Evolutionary conservation across 2,113 vertebrate genomes (phyloP).

Genomic region (Psephotus haematonotus): DNA sequence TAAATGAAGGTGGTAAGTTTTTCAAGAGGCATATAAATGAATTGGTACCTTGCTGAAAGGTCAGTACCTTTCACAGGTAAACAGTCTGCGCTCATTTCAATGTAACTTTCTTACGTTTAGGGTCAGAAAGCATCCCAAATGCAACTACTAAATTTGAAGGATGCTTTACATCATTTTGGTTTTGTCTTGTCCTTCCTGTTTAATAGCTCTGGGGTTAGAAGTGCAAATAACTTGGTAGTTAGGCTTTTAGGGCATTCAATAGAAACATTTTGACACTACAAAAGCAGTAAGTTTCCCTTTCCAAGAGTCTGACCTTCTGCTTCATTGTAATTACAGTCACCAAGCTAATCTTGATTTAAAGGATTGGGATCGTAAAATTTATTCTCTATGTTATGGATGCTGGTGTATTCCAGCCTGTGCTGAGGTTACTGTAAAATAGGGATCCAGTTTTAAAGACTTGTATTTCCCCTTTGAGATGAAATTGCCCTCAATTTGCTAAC

Average conservation of each 20-base stretch:
- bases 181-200: not conserved
- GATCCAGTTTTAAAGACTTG: not conserved
- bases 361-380: not conserved
- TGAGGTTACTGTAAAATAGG: not conserved
- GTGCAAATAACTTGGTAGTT: not conserved
- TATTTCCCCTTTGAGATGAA: not conserved
- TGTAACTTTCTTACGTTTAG: not conserved
- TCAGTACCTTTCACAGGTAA: constrained; percentile 64
- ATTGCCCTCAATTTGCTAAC: not conserved
- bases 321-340: not conserved
- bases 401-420: not conserved
- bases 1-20: constrained; percentile 62
- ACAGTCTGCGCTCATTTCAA: constrained; percentile 60
- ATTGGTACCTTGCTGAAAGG: constrained; percentile 67
- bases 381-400: not conserved
- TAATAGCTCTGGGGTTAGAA: not conserved
- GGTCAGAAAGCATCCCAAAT: constrained; percentile 30
- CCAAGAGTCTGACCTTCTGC: not conserved
- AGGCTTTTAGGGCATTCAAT: not conserved
- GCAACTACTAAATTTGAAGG: not conserved
- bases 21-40: constrained; percentile 67
- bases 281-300: not conserved
- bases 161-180: not conserved
- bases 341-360: not conserved
- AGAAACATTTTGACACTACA: not conserved